Base-by-base conservation (phyloP, 2,888 invertebrate species). In the Polietes domitor region DNA sequence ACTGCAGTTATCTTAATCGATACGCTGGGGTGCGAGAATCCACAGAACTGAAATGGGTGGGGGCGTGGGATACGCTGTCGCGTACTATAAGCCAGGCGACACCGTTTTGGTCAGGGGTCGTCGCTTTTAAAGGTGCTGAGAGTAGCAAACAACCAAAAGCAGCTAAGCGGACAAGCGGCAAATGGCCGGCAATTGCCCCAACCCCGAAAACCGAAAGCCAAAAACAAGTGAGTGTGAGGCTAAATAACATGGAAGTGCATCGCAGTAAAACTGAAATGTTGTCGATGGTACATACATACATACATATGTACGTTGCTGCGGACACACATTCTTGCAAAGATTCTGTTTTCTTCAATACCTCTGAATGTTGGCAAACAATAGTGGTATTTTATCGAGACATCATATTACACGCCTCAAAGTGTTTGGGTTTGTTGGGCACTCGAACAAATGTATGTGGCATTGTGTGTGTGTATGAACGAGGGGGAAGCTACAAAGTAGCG, bases 321-420 rank as follows among this genome's bases (percentile, higher is more conserved):
- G 58, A 21, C 71, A 73, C 68, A 68, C 43, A 68, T 68, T 65
- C 41, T 43, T 68, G 15, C n/a, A 5, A 43, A 24, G 41, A 68
- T 68, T 43, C 41, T 41, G 37, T 72, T 55, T 72, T 24, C 77
- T 77, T 55, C 74, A 65, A 41, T 17, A 65, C 19, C 41, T 65
- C 24, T 12, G 24, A 68, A 68, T 43, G 74, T 88, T 88, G 88
- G 88, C 88, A 87, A 88, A 88, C 88, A 89, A 90, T 89, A 89
- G 90, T 90, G 91, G 91, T 90, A 91, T 91, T 91, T 91, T 91
- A 91, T 91, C 91, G 91, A 91, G 83, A 90, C 92, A 91, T 91
- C 91, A 91, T 89, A 91, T 91, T 90, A 91, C 91, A 91, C 91
- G 91, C 91, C 90, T 90, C 90, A 90, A 91, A 91, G 92, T 91